These are phyloP conservation scores for Drosophila ogumai DNA, from an alignment of 1,140 invertebrate species.

Conservation along the genomic window DNA sequence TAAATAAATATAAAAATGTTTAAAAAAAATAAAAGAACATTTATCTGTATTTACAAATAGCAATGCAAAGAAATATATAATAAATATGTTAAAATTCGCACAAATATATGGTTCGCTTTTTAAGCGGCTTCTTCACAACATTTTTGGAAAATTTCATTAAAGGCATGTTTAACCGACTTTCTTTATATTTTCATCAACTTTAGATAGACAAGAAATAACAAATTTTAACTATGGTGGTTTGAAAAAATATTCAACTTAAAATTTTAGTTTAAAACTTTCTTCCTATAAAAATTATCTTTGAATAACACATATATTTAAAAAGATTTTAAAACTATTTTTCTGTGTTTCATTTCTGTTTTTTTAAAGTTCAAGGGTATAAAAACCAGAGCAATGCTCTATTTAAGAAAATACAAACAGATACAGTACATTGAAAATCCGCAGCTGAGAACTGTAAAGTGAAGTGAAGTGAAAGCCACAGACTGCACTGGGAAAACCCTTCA, in stretches of 20 bases:
- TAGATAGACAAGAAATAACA: too few species aligned
- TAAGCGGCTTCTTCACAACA: too few species aligned
- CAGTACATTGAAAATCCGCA: constrained; percentile 31
- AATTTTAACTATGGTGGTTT: not conserved
- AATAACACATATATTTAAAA: not conserved
- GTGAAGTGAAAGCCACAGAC: constrained; percentile 49
- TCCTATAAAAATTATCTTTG: not conserved
- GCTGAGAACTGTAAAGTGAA: constrained; percentile 26
- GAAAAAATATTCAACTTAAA: not conserved
- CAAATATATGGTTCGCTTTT: not conserved
- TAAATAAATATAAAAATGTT: constrained; percentile 8
- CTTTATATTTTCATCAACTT: not conserved
- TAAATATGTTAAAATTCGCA: not conserved
- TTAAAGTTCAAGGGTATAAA: constrained; percentile 4
- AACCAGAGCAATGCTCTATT: constrained; percentile 15
- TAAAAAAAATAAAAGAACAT: too few species aligned
- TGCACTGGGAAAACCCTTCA: constrained; percentile 23
- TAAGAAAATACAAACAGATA: constrained; percentile 21
- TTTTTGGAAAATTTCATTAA: too few species aligned
- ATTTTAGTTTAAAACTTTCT: not conserved
- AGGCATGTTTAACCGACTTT: not conserved
- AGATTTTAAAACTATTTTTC: not conserved
- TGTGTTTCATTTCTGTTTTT: constrained; percentile 1
- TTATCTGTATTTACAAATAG: not conserved
- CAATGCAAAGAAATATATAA: not conserved